These are phyloP conservation scores for Epsilonema sp. DNA, from an alignment of 2,888 invertebrate species.

Conservation along the genomic window DNA sequence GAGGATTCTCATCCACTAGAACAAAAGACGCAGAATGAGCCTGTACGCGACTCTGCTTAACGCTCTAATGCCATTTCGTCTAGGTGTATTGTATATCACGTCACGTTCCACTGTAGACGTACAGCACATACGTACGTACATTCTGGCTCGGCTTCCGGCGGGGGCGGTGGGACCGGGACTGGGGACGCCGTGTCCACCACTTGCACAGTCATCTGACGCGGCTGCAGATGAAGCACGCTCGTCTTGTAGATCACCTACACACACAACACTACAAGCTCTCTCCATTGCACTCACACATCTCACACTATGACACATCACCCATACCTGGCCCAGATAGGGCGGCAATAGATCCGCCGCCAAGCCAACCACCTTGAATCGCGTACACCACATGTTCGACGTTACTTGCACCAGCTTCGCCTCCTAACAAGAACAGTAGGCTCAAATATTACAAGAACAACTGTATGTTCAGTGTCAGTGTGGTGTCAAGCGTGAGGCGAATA, in stretches of 20 bases:
- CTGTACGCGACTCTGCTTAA: too few relatives aligned
- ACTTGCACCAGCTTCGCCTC: conserved; percentile 72
- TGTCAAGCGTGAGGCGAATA: too few relatives aligned
- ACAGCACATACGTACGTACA: too few relatives aligned
- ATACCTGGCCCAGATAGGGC: conserved; percentile 60
- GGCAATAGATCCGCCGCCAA: conserved; percentile 60
- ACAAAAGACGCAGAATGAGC: too few relatives aligned
- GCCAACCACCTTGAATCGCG: conserved; percentile 91
- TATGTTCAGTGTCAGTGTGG: conserved; percentile 1
- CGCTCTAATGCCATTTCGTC: too few relatives aligned
- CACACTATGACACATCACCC: too few relatives aligned
- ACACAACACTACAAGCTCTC: background rate
- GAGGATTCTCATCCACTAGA: too few relatives aligned
- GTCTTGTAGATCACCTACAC: conserved; percentile 62
- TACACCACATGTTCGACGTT: conserved; percentile 97
- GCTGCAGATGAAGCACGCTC: conserved; percentile 83
- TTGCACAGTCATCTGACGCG: conserved; percentile 81
- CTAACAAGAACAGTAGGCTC: conserved; percentile 35
- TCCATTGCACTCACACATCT: too few relatives aligned
- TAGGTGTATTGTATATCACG: too few relatives aligned
- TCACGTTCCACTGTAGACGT: too few relatives aligned
- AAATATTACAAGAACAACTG: conserved; percentile 8
- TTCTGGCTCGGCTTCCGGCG: background rate
- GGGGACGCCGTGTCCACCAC: conserved; percentile 14
- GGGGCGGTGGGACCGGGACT: conserved; percentile 8